A percentile compares a stretch with the other conserved stretches of the same genome.
phyloP scores from a whole-genome alignment of 2,888 invertebrate species.

The Erebia ligea region DNA sequence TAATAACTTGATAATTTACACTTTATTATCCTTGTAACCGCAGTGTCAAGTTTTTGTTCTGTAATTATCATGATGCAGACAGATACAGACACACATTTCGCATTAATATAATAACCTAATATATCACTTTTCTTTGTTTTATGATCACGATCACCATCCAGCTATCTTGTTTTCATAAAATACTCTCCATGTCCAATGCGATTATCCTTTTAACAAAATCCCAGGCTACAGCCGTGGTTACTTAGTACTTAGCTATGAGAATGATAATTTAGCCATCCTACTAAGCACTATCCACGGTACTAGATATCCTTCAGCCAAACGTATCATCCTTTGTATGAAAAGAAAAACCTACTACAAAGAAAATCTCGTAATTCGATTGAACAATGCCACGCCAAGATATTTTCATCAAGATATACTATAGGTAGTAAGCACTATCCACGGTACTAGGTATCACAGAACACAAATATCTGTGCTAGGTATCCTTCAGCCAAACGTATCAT shows the following conservation, averaged over 20 bases:
- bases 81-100: slow-evolving; percentile 28
- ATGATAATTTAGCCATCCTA: too few species aligned
- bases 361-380: slow-evolving; percentile 15
- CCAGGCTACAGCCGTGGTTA: too few species aligned
- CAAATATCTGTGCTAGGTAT: too few species aligned
- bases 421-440: too few species aligned
- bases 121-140: slow-evolving; percentile 1
- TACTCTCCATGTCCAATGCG: not conserved
- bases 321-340: too few species aligned
- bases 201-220: not conserved
- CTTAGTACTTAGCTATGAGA: too few species aligned
- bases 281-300: too few species aligned
- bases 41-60: slow-evolving; percentile 37
- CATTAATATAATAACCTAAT: slow-evolving; percentile 15
- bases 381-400: slow-evolving; percentile 26
- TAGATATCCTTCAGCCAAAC: too few species aligned
- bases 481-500: too few species aligned
- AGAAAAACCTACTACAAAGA: not conserved
- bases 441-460: too few species aligned
- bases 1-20: slow-evolving; percentile 40
- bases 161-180: not conserved
- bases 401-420: slow-evolving; percentile 21
- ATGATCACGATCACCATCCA: too few species aligned
- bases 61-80: slow-evolving; percentile 35
- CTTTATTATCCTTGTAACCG: slow-evolving; percentile 39